These are phyloP conservation scores for Cybosia mesomella DNA, from an alignment of 2,888 invertebrate species.

Conservation along the genomic window DNA sequence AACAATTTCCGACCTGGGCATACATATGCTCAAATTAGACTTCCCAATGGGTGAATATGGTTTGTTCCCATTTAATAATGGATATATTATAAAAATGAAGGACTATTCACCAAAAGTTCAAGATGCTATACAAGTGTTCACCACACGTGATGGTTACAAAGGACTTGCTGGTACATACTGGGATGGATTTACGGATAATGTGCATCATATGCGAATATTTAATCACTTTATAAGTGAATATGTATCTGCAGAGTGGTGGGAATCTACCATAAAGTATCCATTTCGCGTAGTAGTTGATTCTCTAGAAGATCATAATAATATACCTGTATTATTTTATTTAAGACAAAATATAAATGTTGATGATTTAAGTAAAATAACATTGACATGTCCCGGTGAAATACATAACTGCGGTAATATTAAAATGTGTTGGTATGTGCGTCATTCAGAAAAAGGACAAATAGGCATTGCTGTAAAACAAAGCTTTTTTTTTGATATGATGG, in stretches of 20 bases:
- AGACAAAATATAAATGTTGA: not conserved
- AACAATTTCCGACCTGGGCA: not conserved
- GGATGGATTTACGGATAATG: not conserved
- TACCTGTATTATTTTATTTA: not conserved
- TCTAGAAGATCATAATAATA: not conserved
- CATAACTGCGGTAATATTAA: not conserved
- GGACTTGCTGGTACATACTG: not conserved
- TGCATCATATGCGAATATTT: not conserved
- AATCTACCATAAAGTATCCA: not conserved
- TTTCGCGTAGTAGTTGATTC: not conserved
- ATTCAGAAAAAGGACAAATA: constrained; percentile 5
- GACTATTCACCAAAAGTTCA: not conserved
- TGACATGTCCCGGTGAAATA: not conserved
- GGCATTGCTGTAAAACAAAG: constrained; percentile 10
- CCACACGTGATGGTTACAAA: not conserved
- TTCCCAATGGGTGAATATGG: not conserved
- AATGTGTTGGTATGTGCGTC: constrained; percentile 3
- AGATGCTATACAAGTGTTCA: not conserved
- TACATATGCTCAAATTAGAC: not conserved
- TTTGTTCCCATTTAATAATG: not conserved
- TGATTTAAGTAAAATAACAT: not conserved
- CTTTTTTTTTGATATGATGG: constrained; percentile 16
- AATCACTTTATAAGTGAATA: constrained; percentile 1
- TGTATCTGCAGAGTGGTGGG: not conserved
- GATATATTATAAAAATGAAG: not conserved